A percentile compares a stretch with the other conserved stretches of the same genome.
These are phyloP conservation scores for Dynastes maya DNA, from an alignment of 2,888 invertebrate genomes.

Conservation along the genomic window DNA sequence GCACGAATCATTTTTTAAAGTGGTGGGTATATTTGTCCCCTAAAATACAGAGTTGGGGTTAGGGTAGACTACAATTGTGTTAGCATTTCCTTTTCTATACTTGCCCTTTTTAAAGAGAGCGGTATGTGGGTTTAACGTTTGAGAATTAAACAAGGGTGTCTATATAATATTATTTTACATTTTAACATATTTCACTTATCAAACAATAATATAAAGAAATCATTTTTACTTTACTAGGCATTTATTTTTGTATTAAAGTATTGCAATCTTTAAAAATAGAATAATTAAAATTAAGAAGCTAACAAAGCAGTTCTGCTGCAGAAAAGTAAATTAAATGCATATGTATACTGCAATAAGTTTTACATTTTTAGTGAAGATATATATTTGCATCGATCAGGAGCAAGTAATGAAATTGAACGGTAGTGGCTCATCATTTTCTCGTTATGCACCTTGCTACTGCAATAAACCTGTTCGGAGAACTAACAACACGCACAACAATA, in stretches of 20 bases:
- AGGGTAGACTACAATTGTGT: conserved; percentile 38
- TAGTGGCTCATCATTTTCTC: conserved; percentile 5
- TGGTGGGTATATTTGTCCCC: conserved; percentile 20
- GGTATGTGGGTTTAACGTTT: conserved; percentile 3
- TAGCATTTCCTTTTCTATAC: conserved; percentile 22
- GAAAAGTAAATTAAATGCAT: no score
- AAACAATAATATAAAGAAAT: no score
- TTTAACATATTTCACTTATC: neutral
- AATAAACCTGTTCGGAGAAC: conserved; percentile 4
- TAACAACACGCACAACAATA: conserved; percentile 25
- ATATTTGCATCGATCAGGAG: neutral
- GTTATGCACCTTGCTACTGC: neutral
- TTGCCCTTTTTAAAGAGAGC: conserved; percentile 3
- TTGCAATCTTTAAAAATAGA: no score
- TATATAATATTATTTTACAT: neutral
- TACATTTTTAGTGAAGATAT: neutral
- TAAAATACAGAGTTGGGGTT: conserved; percentile 35
- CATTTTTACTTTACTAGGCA: no score
- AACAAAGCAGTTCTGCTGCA: no score
- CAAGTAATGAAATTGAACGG: neutral
- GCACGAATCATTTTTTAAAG: conserved; percentile 25
- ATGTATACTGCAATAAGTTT: neutral
- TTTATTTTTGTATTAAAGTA: no score
- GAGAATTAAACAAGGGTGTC: neutral
- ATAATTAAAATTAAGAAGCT: no score